Base-by-base conservation (phyloP, 92 coral and sea anemone genomes). In the Plumapathes pennacea region DNA sequence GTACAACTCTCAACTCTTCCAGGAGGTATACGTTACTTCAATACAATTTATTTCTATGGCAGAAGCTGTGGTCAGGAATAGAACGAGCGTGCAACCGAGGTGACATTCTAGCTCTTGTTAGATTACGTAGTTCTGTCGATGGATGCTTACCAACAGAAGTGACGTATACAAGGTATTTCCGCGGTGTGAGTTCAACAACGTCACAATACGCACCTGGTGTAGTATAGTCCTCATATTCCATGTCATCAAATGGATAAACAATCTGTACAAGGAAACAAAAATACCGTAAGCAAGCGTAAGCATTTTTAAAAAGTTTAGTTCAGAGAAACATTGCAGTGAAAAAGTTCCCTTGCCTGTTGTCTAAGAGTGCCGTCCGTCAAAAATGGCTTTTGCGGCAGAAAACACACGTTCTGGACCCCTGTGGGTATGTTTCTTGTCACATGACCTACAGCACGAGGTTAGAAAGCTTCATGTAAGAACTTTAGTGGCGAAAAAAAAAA, bases 291-390 rank as follows among this genome's bases (percentile, higher is more conserved):
- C n/a, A n/a, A n/a, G n/a, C n/a, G n/a, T n/a, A n/a, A n/a, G n/a
- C n/a, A n/a, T n/a, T n/a, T n/a, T n/a, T 4, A 10, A 9, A 10
- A 45, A 45, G 50, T 7, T 15, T 14, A 2, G 12, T 3, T 27
- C 2, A 17, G 4, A 47, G 18, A 18, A 47, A 2, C 54, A 17
- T 15, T 2, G 25, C 3, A 22, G 11, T 12, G 2, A 54, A 28
- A 25, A 15, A 1, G 13, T 10, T 10, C 11, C 22, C 30, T 0
- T 29, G 80, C 92, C 82, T 92, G 98, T 53, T 92, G 80, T 45
- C 74, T 82, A 38, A 92, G 53, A 21, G 96, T 78, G 5, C 98
- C 98, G 70, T 88, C 96, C 4, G 98, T 76, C 34, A 92, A 67
- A 46, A 88, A 77, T 2, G 87, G 66, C 62, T 84, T 84, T 63